These are phyloP conservation scores for Drosophila ficusphila DNA, from an alignment of 1,140 invertebrate genomes.

Conservation along the genomic window DNA sequence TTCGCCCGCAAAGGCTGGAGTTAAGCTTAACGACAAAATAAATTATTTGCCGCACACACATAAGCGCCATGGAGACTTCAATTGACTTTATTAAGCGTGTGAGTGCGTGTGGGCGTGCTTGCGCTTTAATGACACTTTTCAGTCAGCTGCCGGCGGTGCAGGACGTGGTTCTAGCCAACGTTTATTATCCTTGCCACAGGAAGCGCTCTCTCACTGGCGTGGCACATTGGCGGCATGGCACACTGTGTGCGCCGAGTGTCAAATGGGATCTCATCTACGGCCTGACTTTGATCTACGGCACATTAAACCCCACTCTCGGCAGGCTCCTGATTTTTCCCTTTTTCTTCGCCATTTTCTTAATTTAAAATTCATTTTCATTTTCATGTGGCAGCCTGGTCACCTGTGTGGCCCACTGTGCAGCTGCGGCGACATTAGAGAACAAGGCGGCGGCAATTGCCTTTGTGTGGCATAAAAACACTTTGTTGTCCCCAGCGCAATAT, in stretches of 20 bases:
- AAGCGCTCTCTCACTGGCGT: neutral
- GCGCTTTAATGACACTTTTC: conserved; percentile 65
- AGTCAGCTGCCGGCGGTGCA: conserved; percentile 24
- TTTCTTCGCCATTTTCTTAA: conserved; percentile 3
- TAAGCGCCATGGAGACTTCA: conserved; percentile 49
- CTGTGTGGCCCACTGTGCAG: conserved; percentile 40
- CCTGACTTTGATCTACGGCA: conserved; percentile 39
- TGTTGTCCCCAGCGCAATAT: conserved; percentile 42
- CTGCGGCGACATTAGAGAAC: conserved; percentile 43
- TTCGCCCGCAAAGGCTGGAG: conserved; percentile 56
- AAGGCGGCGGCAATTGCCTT: conserved; percentile 52
- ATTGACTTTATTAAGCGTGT: conserved; percentile 69
- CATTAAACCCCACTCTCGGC: conserved; percentile 23
- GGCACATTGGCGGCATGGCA: conserved; percentile 11
- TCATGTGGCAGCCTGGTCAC: conserved; percentile 14
- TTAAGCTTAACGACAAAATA: conserved; percentile 81
- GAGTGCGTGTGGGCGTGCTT: conserved; percentile 26
- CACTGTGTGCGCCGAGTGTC: conserved; percentile 9
- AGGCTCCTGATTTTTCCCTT: neutral
- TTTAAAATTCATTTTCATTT: conserved; percentile 30
- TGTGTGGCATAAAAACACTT: conserved; percentile 68
- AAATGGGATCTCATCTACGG: conserved; percentile 18
- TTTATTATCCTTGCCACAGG: conserved; percentile 49
- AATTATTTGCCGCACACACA: conserved; percentile 69
- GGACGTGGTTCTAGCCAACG: conserved; percentile 34